phyloP scores from a whole-genome alignment of 2,797 vertebrate species.

The Acipenser transmontanus region DNA sequence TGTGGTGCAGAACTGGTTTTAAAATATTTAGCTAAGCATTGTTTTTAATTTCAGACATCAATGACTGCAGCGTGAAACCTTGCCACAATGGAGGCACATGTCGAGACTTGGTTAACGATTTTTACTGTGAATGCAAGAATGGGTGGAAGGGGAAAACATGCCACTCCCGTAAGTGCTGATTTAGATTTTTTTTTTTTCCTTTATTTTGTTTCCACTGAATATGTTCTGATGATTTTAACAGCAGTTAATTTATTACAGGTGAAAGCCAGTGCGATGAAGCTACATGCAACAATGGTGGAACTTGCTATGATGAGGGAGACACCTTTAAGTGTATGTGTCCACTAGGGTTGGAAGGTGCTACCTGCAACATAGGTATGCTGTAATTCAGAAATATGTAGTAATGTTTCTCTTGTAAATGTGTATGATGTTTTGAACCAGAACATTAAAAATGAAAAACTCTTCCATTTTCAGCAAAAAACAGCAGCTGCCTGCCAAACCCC shows the following conservation, averaged over 20 bases:
- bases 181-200: constrained; percentile 27
- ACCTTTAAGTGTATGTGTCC: constrained; percentile 92
- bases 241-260: constrained; percentile 51
- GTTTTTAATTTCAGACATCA: constrained; percentile 69
- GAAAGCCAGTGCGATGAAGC: constrained; percentile 95
- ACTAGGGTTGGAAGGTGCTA: constrained; percentile 88
- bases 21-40: no score
- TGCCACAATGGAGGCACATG: constrained; percentile 92
- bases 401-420: no score
- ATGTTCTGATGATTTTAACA: background rate
- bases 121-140: constrained; percentile 97
- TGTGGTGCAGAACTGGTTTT: no score
- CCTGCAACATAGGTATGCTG: constrained; percentile 88
- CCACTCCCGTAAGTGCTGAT: constrained; percentile 85
- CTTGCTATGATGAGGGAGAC: constrained; percentile 84
- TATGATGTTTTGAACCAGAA: background rate
- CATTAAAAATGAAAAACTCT: no score
- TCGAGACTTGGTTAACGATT: constrained; percentile 94
- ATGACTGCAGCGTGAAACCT: constrained; percentile 90
- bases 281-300: constrained; percentile 93
- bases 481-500: constrained; percentile 91
- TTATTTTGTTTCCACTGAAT: background rate
- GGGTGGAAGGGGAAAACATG: constrained; percentile 99
- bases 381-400: no score
- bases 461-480: constrained; percentile 76